Evolutionary conservation across 2,888 invertebrate species (phyloP).

Genomic region (Thalpophila matura): DNA sequence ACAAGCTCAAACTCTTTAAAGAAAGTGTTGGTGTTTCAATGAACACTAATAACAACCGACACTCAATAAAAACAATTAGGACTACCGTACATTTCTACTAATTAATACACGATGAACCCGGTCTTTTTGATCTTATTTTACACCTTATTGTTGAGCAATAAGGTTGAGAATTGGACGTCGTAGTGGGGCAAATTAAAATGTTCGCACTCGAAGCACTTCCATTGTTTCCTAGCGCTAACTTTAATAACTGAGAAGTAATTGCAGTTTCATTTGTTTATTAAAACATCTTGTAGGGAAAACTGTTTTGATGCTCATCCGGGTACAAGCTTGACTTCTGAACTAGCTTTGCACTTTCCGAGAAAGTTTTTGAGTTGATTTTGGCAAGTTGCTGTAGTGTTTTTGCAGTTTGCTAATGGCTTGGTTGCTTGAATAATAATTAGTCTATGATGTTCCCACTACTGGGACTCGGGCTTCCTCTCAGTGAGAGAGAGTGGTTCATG

Average conservation of each 20-base stretch:
- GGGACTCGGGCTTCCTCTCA: too few relatives aligned
- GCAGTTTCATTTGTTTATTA: constrained; percentile 25
- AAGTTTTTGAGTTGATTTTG: too few relatives aligned
- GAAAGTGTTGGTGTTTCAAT: constrained; percentile 38
- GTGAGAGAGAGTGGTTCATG: too few relatives aligned
- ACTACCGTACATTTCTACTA: constrained; percentile 24
- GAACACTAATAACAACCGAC: constrained; percentile 37
- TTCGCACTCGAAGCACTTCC: constrained; percentile 37
- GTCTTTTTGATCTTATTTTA: neutral
- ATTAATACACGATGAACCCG: constrained; percentile 32
- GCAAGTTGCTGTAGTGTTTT: neutral
- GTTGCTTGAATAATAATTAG: too few relatives aligned
- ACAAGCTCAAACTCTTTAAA: constrained; percentile 16
- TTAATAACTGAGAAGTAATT: constrained; percentile 47
- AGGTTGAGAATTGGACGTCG: neutral
- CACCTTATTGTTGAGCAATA: rapidly evolving
- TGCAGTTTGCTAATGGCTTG: neutral
- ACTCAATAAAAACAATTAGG: constrained; percentile 55
- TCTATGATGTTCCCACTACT: too few relatives aligned
- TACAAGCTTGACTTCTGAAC: neutral
- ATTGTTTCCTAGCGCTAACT: constrained; percentile 51
- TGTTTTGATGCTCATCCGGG: neutral
- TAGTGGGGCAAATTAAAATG: constrained; percentile 36
- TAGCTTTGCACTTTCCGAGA: neutral
- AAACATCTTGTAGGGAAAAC: constrained; percentile 21